These are phyloP conservation scores for Drosophila nigrodunni DNA, from an alignment of 1,140 invertebrate species.

Conservation along the genomic window DNA sequence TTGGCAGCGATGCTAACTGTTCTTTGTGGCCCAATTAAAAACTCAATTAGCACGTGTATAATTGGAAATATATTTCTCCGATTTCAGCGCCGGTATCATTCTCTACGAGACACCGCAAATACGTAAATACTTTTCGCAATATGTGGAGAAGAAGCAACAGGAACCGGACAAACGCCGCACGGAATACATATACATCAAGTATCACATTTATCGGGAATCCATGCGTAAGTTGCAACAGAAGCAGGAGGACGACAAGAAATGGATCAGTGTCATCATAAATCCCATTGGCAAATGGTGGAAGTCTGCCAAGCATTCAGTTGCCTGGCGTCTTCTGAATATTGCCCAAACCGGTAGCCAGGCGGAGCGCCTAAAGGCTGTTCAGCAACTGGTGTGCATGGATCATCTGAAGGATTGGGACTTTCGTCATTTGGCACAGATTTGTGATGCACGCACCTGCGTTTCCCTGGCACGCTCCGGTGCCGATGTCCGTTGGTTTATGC, in stretches of 20 bases:
- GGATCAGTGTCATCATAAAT: slow-evolving; percentile 83
- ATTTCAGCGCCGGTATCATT: slow-evolving; percentile 75
- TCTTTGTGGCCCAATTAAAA: slow-evolving; percentile 34
- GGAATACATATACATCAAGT: slow-evolving; percentile 84
- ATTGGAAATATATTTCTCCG: background rate
- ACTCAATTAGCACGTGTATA: background rate
- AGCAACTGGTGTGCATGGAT: slow-evolving; percentile 83
- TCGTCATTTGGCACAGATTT: slow-evolving; percentile 87
- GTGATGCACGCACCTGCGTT: slow-evolving; percentile 88
- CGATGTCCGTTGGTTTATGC: slow-evolving; percentile 86
- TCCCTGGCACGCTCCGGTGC: slow-evolving; percentile 86
- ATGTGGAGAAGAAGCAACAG: slow-evolving; percentile 66
- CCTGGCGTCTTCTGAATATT: slow-evolving; percentile 84
- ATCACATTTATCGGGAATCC: slow-evolving; percentile 83
- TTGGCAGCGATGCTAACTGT: slow-evolving; percentile 56
- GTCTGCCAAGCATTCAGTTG: slow-evolving; percentile 85
- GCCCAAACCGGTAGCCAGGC: slow-evolving; percentile 83
- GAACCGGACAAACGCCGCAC: slow-evolving; percentile 78
- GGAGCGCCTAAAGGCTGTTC: slow-evolving; percentile 84
- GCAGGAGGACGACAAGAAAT: slow-evolving; percentile 82
- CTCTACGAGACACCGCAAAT: slow-evolving; percentile 73
- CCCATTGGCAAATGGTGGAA: slow-evolving; percentile 85
- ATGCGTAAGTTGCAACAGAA: slow-evolving; percentile 79
- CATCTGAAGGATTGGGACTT: slow-evolving; percentile 87
- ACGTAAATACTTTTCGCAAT: slow-evolving; percentile 62